Conservation (phyloP, 2,797 vertebrate species). For the Anguilla megastoma region DNA sequence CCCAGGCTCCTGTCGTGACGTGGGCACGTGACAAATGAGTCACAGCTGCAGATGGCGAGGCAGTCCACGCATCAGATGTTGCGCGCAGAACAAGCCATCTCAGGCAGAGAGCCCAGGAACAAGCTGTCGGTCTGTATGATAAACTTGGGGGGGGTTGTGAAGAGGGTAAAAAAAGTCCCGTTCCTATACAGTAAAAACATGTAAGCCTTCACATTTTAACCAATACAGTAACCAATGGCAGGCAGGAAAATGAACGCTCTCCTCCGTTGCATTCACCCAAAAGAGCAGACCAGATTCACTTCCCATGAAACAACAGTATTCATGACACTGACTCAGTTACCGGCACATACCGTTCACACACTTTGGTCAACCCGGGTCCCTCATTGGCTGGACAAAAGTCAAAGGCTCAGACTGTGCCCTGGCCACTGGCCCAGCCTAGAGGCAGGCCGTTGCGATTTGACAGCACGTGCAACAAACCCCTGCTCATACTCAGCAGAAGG, state of each 20-base stretch:
- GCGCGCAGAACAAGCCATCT: not conserved
- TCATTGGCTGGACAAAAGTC: not conserved
- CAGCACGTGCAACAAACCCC: not conserved
- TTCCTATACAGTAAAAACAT: not conserved
- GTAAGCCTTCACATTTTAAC: not conserved
- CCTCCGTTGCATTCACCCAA: not conserved
- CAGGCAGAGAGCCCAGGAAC: not conserved
- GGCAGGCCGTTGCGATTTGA: not conserved
- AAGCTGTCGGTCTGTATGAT: not conserved
- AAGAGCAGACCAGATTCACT: not conserved
- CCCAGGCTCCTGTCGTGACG: not conserved
- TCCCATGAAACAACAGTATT: not conserved
- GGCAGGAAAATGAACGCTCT: not conserved
- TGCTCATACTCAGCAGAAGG: not conserved
- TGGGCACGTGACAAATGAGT: not conserved
- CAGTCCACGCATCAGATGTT: conserved; percentile 9
- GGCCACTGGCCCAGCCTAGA: not conserved
- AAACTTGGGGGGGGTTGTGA: not conserved
- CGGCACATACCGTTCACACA: not conserved
- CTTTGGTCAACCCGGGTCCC: not conserved
- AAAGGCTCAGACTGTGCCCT: not conserved
- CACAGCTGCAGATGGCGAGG: not conserved
- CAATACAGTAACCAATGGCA: too few relatives aligned
- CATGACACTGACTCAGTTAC: not conserved
- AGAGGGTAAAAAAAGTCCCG: not conserved